Percentiles rank a stretch among this genome's conserved stretches.
Evolutionary conservation across 2,113 vertebrate genomes (phyloP).

Genomic region (Thymallus thymallus): DNA sequence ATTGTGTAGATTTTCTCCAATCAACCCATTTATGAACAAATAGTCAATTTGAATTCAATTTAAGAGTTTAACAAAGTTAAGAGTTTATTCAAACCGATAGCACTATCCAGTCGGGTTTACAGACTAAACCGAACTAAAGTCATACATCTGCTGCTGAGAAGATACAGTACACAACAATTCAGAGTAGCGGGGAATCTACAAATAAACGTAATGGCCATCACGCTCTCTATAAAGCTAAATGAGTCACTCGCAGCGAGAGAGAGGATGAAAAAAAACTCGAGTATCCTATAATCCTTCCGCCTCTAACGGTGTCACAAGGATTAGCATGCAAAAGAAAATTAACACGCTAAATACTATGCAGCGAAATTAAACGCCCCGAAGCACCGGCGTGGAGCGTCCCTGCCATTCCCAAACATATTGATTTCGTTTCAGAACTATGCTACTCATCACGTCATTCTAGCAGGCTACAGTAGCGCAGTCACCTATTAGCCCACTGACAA

Average conservation of each 20-base stretch:
- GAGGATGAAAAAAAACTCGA: constrained; percentile 53
- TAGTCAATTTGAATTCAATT: too few species aligned
- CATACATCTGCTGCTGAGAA: constrained; percentile 48
- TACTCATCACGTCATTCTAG: neutral
- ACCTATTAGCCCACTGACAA: neutral
- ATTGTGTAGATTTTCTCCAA: too few species aligned
- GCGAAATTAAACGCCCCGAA: constrained; percentile 55
- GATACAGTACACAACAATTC: neutral
- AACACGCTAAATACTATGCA: constrained; percentile 60
- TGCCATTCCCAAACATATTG: neutral
- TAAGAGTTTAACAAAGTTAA: too few species aligned
- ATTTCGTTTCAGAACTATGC: constrained; percentile 9
- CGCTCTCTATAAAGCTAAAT: constrained; percentile 33
- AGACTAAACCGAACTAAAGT: neutral
- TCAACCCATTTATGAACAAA: too few species aligned
- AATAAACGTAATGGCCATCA: constrained; percentile 41
- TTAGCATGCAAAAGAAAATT: constrained; percentile 54
- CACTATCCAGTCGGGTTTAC: neutral
- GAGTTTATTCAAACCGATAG: neutral
- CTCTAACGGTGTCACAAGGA: constrained; percentile 73
- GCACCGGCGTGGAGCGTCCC: constrained; percentile 23
- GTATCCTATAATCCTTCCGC: constrained; percentile 62
- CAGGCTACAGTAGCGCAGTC: neutral
- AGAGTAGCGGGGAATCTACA: constrained; percentile 21
- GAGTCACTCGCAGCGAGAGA: constrained; percentile 45